Evolutionary conservation across 2,113 vertebrate genomes (phyloP), one percentile per base, ranked within the genome.

Genomic region (Micronycteris hirsuta): DNA sequence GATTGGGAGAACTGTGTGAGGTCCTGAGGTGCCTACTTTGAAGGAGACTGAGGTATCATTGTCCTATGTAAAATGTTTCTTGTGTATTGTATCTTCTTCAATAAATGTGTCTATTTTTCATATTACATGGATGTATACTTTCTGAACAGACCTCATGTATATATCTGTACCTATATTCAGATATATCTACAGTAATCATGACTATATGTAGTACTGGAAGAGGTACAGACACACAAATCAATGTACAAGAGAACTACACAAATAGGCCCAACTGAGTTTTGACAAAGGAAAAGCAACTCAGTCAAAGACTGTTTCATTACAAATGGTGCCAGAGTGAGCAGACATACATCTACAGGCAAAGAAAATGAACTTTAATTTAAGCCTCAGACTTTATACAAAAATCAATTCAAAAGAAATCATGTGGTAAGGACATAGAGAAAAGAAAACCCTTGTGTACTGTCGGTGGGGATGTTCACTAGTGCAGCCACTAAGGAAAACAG

Each of bases 241-340:
- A 68, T 43, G 17, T 45, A 61, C 45, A 31, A 89, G 73, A 95
- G 45, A 90, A 10, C 28, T n/a, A 76, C 38, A 86, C 22, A 61
- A 82, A 90, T 86, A 86, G 33, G 49, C 45, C 17, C 20, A 94
- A 84, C 2, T 80, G 36, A 73, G 71, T 73, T 91, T 68, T 84
- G 22, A 78, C 13, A 7, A 73, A 91, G 87, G 22, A 76, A 86
- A 96, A 91, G 38, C 26, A 82, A 94, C 67, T 36, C 67, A 63
- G 71, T 77, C 65, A 67, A 91, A 85, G 36, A 58, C 33, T 52
- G 47, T 63, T 89, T 94, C 38, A 92, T 49, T 16, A 92, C 36
- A 89, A 76, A 89, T 52, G 80, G 80, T 89, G 22, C 43, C 80
- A 86, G 28, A 94, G 24, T 33, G 94, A 95, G 36, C 63, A 94